Evolutionary conservation across 2,888 invertebrate species (phyloP).

Genomic region (Siphlonurus alternatus): DNA sequence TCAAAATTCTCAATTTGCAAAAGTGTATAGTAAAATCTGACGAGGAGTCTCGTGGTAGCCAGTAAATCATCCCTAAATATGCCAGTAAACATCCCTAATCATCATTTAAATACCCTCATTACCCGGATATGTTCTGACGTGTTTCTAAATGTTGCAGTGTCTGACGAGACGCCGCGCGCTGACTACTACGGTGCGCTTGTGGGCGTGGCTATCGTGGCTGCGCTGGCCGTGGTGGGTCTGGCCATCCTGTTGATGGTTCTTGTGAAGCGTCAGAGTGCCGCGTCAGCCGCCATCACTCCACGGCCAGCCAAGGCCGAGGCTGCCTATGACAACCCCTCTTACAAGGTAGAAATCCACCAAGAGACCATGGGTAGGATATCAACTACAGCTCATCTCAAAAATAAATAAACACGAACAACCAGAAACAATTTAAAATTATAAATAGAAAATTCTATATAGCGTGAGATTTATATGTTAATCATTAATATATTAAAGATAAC

Average conservation of each 20-base stretch:
- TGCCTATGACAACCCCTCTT: constrained; percentile 86
- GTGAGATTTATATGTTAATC: neutral
- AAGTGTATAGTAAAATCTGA: no score
- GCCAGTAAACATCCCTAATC: no score
- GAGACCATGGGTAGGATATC: constrained; percentile 64
- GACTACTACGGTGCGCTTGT: constrained; percentile 82
- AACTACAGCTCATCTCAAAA: neutral
- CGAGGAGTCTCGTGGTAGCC: no score
- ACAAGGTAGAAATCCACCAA: constrained; percentile 84
- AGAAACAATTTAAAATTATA: no score
- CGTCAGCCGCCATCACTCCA: constrained; percentile 64
- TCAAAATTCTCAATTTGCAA: no score
- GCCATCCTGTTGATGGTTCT: constrained; percentile 62
- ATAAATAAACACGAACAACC: neutral
- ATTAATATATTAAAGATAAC: no score
- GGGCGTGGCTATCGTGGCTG: constrained; percentile 73
- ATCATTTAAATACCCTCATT: no score
- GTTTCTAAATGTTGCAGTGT: neutral
- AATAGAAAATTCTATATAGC: neutral
- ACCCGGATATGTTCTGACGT: no score
- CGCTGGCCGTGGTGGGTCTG: constrained; percentile 66
- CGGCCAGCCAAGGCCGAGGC: constrained; percentile 61
- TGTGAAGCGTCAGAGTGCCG: constrained; percentile 48
- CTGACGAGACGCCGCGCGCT: constrained; percentile 23
- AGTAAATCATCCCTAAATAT: no score